Conservation (phyloP, 2,888 invertebrate species). For the Dicranocentrus wangi region DNA sequence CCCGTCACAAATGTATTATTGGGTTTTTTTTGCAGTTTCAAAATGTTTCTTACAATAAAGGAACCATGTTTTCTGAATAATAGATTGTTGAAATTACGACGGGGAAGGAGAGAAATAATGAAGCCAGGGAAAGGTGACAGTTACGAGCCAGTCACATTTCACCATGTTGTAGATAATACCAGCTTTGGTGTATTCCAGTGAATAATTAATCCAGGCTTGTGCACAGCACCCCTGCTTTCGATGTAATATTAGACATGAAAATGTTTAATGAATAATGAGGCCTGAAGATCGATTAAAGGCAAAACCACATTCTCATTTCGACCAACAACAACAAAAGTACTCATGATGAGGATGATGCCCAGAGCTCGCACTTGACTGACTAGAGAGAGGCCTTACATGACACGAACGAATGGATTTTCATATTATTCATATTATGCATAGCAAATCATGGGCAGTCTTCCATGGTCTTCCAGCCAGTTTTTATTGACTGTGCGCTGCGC, state of each 20-base stretch:
- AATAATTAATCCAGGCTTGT: conserved; percentile 34
- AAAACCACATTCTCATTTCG: not conserved
- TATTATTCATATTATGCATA: no score
- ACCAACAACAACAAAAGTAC: no score
- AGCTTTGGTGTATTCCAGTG: conserved; percentile 16
- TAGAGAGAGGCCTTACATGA: no score
- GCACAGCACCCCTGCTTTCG: not conserved
- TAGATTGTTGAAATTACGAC: not conserved
- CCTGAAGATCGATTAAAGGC: conserved; percentile 59
- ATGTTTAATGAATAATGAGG: conserved; percentile 58
- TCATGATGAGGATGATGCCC: no score
- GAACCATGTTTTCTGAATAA: not conserved
- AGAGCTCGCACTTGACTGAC: no score
- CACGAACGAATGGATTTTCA: no score
- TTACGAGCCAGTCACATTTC: conserved; percentile 12
- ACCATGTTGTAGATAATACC: not conserved
- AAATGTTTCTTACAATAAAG: conserved; percentile 9
- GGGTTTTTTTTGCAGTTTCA: not conserved
- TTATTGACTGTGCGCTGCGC: no score
- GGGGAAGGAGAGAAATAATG: not conserved
- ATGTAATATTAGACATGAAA: conserved; percentile 56
- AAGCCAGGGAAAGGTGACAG: not conserved
- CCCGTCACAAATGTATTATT: no score
- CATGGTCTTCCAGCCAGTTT: no score
- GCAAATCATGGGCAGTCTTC: no score